Evolutionary conservation across 2,797 vertebrate genomes (phyloP).

Genomic region (Potorous gilbertii): DNA sequence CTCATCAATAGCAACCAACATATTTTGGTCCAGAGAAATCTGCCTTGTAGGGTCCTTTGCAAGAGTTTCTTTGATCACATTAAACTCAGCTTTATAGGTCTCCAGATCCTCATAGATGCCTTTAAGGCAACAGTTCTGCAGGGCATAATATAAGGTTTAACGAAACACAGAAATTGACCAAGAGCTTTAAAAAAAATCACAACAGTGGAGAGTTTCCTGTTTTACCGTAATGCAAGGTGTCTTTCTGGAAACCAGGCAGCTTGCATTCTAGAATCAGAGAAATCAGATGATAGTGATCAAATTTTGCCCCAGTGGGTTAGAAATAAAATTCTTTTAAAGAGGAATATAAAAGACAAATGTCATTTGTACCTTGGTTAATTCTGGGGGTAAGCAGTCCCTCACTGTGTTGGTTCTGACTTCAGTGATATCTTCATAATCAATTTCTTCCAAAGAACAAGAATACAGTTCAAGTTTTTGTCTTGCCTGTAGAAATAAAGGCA

Average conservation of each 20-base stretch:
- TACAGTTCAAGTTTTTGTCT: conserved; percentile 75
- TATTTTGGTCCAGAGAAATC: conserved; percentile 58
- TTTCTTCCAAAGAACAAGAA: conserved; percentile 78
- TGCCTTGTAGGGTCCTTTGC: conserved; percentile 70
- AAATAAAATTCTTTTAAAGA: background rate
- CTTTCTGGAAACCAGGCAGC: conserved; percentile 81
- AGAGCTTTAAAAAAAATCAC: background rate
- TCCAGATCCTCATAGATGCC: conserved; percentile 89
- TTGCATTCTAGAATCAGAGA: conserved; percentile 82
- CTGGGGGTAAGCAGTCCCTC: conserved; percentile 84
- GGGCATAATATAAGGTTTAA: background rate
- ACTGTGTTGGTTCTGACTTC: conserved; percentile 80
- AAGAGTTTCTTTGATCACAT: conserved; percentile 52
- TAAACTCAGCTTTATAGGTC: conserved; percentile 82
- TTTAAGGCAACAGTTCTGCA: conserved; percentile 88
- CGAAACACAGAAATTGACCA: background rate
- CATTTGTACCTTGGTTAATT: conserved; percentile 76
- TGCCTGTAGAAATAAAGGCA: conserved; percentile 73
- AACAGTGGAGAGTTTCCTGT: background rate
- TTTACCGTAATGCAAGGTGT: conserved; percentile 86
- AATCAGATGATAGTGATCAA: background rate
- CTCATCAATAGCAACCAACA: conserved; percentile 76
- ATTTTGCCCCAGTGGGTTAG: background rate
- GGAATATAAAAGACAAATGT: background rate
- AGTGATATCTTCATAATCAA: conserved; percentile 80